Conservation (phyloP, 2,888 invertebrate genomes). For the Temnothorax rugatulus region DNA sequence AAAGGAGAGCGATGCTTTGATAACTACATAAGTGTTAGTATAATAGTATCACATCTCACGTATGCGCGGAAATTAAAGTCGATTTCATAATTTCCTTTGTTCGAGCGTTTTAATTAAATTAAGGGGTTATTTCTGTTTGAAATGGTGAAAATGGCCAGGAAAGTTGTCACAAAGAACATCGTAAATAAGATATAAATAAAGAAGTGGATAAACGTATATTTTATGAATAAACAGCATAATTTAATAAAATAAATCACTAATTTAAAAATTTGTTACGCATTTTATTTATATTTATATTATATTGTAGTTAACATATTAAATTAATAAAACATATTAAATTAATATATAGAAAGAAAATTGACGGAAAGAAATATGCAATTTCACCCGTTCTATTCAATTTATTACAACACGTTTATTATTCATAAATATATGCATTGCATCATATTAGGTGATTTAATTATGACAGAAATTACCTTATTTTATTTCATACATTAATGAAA, state of each 20-base stretch:
- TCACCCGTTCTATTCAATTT: neutral
- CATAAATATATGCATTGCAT: neutral
- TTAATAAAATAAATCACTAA: neutral
- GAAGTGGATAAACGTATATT: neutral
- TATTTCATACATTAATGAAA: constrained; percentile 3
- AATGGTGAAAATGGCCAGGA: neutral
- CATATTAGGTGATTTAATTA: neutral
- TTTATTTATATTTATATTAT: neutral
- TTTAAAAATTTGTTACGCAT: neutral
- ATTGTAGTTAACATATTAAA: neutral
- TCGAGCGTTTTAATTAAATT: constrained; percentile 13
- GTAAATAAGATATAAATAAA: constrained; percentile 5
- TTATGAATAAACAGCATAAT: neutral
- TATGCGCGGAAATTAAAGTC: constrained; percentile 5
- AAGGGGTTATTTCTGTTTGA: neutral
- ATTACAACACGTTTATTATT: neutral
- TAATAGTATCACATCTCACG: neutral
- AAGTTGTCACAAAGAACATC: neutral
- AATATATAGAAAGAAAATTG: neutral
- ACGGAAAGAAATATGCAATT: neutral
- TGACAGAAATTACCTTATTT: neutral
- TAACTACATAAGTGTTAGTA: neutral
- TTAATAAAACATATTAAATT: neutral
- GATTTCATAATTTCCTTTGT: constrained; percentile 17
- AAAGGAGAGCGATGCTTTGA: neutral